Evolutionary conservation across 2,888 invertebrate species (phyloP), one percentile per base, ranked within the genome.

Genomic region (Leistus spinibarbis): DNA sequence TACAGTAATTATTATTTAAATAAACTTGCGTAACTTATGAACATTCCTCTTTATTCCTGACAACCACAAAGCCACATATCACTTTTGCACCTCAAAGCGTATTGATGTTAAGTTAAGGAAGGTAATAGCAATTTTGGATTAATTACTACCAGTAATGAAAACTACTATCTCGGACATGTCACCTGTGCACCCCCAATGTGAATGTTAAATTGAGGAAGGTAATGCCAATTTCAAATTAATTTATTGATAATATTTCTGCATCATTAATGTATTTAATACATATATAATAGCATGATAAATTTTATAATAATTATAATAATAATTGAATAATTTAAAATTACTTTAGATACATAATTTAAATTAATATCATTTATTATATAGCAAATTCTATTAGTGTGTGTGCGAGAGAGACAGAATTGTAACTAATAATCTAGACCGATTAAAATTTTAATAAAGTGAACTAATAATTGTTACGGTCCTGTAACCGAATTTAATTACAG

Each of bases 401-500:
- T 9, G 20, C 13, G 17, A 60, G n/a, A n/a, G n/a, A 60, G 10
- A 20, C 19, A 16, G 60, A 16, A 54, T 16, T 13, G n/a, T 16
- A 3, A 16, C 17, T 60, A 60, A 20, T 60, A 22, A 60, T 60
- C 20, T 10, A 19, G 57, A 57, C 20, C 22, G 60, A 60, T 16
- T 60, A 60, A 60, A 60, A 60, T 60, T 60, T 60, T 60, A 60
- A 60, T 60, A 60, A 60, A 60, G 20, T 60, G 9, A 7, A 40
- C 60, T 60, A 60, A 60, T 60, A 17, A 20, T 22, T 20, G 22
- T 20, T 60, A 60, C 60, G 17, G 40, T 40, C 60, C 60, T 19
- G 60, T 19, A 19, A 60, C 17, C 20, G 60, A 60, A 60, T 60
- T 60, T 60, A 60, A 60, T 60, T 60, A 60, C 60, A 19, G 40